Base-by-base conservation (phyloP, 2,888 invertebrate species). In the Ommatoiulus sabulosus region DNA sequence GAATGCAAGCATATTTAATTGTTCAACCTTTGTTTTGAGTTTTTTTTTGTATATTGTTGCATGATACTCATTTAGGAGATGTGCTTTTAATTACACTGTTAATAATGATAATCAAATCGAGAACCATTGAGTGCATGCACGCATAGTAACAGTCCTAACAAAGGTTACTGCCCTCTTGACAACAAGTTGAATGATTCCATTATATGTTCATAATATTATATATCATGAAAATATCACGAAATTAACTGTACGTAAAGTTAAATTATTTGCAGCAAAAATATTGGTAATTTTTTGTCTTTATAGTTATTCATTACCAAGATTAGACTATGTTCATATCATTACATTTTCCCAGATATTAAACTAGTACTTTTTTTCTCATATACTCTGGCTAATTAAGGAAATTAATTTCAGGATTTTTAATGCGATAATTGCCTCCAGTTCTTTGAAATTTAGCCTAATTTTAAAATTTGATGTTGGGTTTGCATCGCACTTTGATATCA, bases 141-240 rank as follows among this genome's bases (percentile, higher is more conserved):
- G 72, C 72, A 72, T 6, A 24, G 24, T 24, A 24, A 57, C 17
- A 72, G 72, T 72, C 72, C 72, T 24, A 72, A 72, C 72, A 72
- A 72, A 72, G 72, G 72, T 72, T 72, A 72, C 72, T 72, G 72
- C 24, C 72, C 72, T 72, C 72, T 35, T 72, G 72, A 72, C 24
- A 72, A 72, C 72, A 72, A 72, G 72, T 72, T 72, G 72, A 72
- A 72, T 72, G 72, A 72, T 72, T 72, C 72, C 48, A 48, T 0
- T 48, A 48, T 48, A 0, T 48, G 2, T 48, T 48, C 48, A 7
- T 48, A 48, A 48, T 48, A 12, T 48, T 35, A 0, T 35, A 35
- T 35, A 35, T 35, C 35, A 35, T 35, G 35, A 35, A 35, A 35
- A 35, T 35, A 35, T 35, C 35, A 35, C 35, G 35, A 35, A 35